Base-by-base conservation (phyloP, 2,797 vertebrate species). In the Luscinia megarhynchos region DNA sequence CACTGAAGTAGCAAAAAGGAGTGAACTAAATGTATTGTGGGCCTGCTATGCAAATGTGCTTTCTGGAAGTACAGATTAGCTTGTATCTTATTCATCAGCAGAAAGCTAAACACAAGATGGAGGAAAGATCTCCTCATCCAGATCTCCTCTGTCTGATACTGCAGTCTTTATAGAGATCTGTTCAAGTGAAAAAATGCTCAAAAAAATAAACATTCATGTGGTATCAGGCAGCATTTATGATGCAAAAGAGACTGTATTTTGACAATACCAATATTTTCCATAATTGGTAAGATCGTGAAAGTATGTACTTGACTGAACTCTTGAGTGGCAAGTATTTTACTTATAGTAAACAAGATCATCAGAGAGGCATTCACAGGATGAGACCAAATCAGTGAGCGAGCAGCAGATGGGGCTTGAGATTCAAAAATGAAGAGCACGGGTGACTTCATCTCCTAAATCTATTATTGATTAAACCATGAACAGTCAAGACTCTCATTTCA, bases 341-440 rank as follows among this genome's bases (percentile, higher is more conserved):
- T 80, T 74, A 51, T 45, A 67, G 87, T 95, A 96, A 97, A 96
- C 55, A 92, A 91, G 96, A 96, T 96, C 91, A 79, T 94, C 87
- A 72, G 69, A 95, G 83, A 96, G 53, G 54, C 66, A 59, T 95
- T 96, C 96, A 91, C 86, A 94, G 88, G 93, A 95, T 81, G 73
- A 96, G 87, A 96, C 93, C 86, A 95, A 95, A 96, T 94, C 96
- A 95, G 94, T 93, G 91, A 94, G 48, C 4, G 67, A 97, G 97
- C 97, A 97, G 97, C 96, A 98, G 97, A 97, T 97, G 97, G 97
- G 97, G 97, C 97, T 96, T 98, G 96, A 97, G 96, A 97, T 96
- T 88, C 96, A 97, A 77, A 94, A 97, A 96, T 87, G 92, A 95
- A 97, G 95, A 96, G 79, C 93, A 94, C 3, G 34, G 94, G 77